These are phyloP conservation scores for Regulus satrapa DNA, from an alignment of 2,113 vertebrate species.

Conservation along the genomic window DNA sequence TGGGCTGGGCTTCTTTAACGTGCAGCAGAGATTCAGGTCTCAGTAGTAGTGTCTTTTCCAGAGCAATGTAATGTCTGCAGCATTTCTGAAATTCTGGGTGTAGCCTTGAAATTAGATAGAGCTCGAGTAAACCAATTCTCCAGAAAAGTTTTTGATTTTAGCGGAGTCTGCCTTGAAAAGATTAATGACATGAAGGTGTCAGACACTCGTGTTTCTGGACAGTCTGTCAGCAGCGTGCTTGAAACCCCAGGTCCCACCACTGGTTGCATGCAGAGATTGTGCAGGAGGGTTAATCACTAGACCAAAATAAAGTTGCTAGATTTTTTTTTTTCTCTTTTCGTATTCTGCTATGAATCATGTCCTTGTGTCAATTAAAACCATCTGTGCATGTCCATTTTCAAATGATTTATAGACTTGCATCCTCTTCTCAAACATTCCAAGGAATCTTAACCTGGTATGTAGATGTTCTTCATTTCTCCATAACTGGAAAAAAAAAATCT, in stretches of 20 bases:
- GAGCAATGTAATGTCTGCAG: not conserved
- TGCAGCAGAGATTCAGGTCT: not conserved
- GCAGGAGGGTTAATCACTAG: not conserved
- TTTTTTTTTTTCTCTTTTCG: not conserved
- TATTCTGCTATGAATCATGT: conserved; percentile 26
- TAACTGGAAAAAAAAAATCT: not conserved
- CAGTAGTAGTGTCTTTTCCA: not conserved
- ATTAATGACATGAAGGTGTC: not conserved
- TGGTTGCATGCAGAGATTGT: not conserved
- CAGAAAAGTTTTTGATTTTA: not conserved
- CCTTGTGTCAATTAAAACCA: conserved; percentile 45
- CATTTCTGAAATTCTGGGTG: not conserved
- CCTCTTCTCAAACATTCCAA: conserved; percentile 34
- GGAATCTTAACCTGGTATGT: conserved; percentile 38
- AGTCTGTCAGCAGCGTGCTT: not conserved
- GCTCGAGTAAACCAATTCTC: not conserved
- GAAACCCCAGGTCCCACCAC: not conserved
- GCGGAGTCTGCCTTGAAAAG: not conserved
- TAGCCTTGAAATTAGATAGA: not conserved
- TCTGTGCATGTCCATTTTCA: conserved; percentile 26
- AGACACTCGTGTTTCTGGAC: not conserved
- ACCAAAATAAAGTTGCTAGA: not conserved
- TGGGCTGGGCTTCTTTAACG: not conserved
- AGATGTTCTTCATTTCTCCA: not conserved
- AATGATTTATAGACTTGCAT: conserved; percentile 31